Percentiles rank a stretch among this genome's conserved stretches.
These are phyloP conservation scores for Ptychoptera albimana DNA, from an alignment of 2,888 invertebrate species.

Conservation along the genomic window DNA sequence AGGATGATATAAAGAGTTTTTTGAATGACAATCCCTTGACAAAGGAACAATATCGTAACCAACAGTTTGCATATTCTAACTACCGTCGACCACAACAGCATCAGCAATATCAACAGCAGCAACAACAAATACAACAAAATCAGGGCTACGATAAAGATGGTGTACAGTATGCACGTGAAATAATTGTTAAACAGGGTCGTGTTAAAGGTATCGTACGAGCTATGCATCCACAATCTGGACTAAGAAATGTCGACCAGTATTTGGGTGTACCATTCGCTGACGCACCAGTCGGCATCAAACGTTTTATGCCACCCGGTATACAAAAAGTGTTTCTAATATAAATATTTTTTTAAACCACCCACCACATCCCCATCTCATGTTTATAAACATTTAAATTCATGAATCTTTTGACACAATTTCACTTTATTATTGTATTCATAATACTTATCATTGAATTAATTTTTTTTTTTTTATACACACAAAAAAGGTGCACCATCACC, in stretches of 20 bases:
- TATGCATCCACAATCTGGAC: slow-evolving; percentile 38
- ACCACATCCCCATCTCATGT: background rate
- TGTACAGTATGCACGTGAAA: slow-evolving; percentile 38
- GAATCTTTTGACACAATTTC: background rate
- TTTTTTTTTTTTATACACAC: too few relatives aligned
- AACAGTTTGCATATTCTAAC: background rate
- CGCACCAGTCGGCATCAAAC: slow-evolving; percentile 51
- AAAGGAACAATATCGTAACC: background rate
- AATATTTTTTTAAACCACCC: too few relatives aligned
- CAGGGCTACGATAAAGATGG: slow-evolving; percentile 15
- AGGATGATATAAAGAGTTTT: background rate
- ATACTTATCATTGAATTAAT: too few relatives aligned
- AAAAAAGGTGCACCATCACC: slow-evolving; percentile 52
- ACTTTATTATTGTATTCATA: too few relatives aligned
- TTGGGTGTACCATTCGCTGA: slow-evolving; percentile 71
- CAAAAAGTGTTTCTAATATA: slow-evolving; percentile 11
- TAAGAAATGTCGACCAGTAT: slow-evolving; percentile 55
- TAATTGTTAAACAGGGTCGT: slow-evolving; percentile 48
- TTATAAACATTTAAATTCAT: background rate
- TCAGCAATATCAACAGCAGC: background rate
- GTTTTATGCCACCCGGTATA: slow-evolving; percentile 79
- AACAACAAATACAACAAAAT: background rate
- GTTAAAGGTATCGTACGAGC: slow-evolving; percentile 51
- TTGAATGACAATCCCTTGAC: background rate
- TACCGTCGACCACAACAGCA: background rate